These are phyloP conservation scores for Ciconia boyciana DNA, from an alignment of 2,113 vertebrate genomes.

Conservation along the genomic window DNA sequence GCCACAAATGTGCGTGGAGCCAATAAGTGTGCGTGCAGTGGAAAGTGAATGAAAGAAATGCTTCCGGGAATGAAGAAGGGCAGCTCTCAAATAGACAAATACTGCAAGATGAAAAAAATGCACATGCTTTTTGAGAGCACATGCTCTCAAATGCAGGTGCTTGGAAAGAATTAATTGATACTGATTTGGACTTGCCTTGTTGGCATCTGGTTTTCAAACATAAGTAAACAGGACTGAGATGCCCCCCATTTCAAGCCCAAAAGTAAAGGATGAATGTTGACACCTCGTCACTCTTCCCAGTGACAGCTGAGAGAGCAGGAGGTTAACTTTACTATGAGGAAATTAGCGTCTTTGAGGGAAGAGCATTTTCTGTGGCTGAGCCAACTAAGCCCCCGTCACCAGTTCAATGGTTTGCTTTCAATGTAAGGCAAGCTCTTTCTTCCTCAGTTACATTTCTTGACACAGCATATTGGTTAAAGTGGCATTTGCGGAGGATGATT, in stretches of 20 bases:
- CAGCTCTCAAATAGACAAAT: not conserved
- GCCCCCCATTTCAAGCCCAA: not conserved
- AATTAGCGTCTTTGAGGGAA: not conserved
- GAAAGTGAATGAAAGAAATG: not conserved
- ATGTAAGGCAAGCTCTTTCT: not conserved
- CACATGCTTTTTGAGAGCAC: too few species aligned
- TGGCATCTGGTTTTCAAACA: not conserved
- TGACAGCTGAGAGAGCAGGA: not conserved
- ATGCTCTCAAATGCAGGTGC: not conserved
- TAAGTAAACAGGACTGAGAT: not conserved
- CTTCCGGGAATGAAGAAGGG: not conserved
- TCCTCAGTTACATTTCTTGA: not conserved
- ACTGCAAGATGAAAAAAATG: not conserved
- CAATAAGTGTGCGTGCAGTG: not conserved
- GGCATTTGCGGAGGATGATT: not conserved
- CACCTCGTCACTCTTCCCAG: not conserved
- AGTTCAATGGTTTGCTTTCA: not conserved
- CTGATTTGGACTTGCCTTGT: not conserved
- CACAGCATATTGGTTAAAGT: not conserved
- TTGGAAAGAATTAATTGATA: not conserved
- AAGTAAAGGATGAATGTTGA: not conserved
- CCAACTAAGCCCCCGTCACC: fast-evolving
- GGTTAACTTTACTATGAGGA: not conserved
- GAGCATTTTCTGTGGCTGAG: not conserved
- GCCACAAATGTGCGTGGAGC: not conserved